Evolutionary conservation across 53 echinoderm and acorn worm genomes (phyloP), one percentile per base, ranked within the genome.

Genomic region (Actinopyga echinites): DNA sequence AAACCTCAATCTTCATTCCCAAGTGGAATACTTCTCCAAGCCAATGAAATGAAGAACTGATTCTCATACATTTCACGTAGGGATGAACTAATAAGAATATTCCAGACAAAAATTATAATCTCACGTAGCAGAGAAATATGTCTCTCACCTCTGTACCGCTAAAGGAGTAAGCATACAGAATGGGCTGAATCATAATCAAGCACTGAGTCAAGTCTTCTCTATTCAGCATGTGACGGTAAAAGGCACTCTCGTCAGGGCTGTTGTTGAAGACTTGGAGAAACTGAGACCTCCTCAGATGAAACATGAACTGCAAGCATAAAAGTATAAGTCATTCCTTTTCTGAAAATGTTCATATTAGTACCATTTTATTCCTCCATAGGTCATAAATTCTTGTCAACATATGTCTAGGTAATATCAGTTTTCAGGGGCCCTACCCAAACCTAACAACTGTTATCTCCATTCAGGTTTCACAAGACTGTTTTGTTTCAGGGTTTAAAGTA

Each of bases 191-290:
- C 99, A 99, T 99, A 81, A 99, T 92, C 31, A 99, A 89, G 49
- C 92, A 92, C 88, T 99, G 99, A 0, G 99, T 99, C 34, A 93
- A 81, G 85, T 99, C 99, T 58, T 99, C 99, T 56, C 99, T 57
- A 57, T 91, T 61, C 73, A 99, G 80, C 89, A 92, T 92, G 77
- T 92, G 92, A 12, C 99, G 92, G 79, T 99, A 99, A 82, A 87
- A 99, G 56, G 99, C 92, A 31, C 94, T 99, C 91, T 99, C 99
- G 64, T 99, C 99, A 0, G 99, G 99, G 73, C 99, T 99, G 94
- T 99, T 99, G 91, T 99, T 99, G 87, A 99, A 99, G 24, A 99
- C 99, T 83, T 99, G 99, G 13, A 99, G 87, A 89, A 99, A 99
- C 92, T 99, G 99, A 19, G 99, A 99, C 38, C 99, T 83, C 31